Conservation (phyloP, 30 jellyfish, hydroid and myxozoan species). For the Pelagia noctiluca region DNA sequence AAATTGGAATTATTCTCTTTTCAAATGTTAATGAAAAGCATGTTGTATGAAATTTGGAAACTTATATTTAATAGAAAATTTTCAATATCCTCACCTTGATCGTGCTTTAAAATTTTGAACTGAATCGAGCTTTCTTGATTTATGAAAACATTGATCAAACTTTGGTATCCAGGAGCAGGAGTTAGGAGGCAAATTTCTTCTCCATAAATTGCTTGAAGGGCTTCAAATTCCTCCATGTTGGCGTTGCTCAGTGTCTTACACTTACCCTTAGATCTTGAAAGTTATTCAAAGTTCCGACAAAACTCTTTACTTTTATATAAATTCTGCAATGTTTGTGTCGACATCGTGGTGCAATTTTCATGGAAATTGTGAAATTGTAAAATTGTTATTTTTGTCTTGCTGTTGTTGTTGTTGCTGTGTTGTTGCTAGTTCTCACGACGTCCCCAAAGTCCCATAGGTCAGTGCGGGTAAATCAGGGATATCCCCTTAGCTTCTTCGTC, state of each 20-base stretch:
- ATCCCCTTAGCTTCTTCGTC: too few relatives aligned
- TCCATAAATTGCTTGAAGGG: slow-evolving; percentile 49
- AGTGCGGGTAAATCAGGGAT: too few relatives aligned
- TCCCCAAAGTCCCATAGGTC: not conserved
- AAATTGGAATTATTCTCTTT: too few relatives aligned
- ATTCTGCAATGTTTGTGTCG: not conserved
- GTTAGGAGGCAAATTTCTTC: slow-evolving; percentile 31
- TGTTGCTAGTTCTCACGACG: not conserved
- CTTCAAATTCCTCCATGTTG: slow-evolving; percentile 69
- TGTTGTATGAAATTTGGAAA: too few relatives aligned
- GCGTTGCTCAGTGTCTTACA: too few relatives aligned
- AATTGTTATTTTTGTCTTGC: slow-evolving; percentile 17
- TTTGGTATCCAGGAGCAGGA: not conserved
- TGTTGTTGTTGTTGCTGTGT: slow-evolving; percentile 1
- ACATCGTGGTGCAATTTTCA: not conserved
- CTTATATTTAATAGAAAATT: too few relatives aligned
- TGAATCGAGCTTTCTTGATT: not conserved
- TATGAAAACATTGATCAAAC: not conserved
- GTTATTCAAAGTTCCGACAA: not conserved
- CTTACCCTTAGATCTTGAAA: not conserved
- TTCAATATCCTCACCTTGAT: not conserved
- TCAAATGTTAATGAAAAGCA: too few relatives aligned
- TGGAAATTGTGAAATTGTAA: not conserved
- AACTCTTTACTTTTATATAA: not conserved
- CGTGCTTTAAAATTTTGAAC: not conserved